Evolutionary conservation across 2,797 vertebrate genomes (phyloP).

Genomic region (Bradypodion pumilum): DNA sequence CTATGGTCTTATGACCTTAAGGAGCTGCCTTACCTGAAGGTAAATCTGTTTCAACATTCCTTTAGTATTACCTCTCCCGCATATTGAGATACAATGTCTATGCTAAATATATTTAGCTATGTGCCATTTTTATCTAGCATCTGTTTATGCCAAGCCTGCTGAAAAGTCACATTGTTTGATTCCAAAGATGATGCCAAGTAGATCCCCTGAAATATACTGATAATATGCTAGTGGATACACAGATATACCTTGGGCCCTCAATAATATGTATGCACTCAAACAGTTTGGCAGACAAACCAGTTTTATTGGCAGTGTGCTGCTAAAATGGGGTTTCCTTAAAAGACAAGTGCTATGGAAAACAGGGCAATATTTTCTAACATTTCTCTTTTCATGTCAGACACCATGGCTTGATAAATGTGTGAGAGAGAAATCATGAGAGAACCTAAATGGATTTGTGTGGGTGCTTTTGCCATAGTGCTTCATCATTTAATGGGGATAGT

Average conservation of each 20-base stretch:
- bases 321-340: background rate
- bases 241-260: background rate
- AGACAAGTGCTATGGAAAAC: constrained; percentile 9
- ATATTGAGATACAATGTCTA: background rate
- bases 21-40: background rate
- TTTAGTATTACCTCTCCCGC: background rate
- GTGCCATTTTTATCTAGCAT: background rate
- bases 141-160: background rate
- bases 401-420: background rate
- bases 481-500: constrained; percentile 18
- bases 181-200: background rate
- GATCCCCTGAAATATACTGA: background rate
- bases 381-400: fast-evolving
- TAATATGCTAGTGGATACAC: background rate
- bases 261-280: background rate
- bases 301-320: constrained; percentile 16
- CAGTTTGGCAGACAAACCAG: background rate
- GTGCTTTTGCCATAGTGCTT: background rate
- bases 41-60: background rate
- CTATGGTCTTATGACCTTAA: too few species aligned
- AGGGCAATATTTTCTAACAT: background rate
- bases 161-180: background rate
- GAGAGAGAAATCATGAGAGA: background rate
- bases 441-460: constrained; percentile 5
- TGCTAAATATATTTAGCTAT: background rate